Evolutionary conservation across 2,797 vertebrate genomes (phyloP), one percentile per base, ranked within the genome.

Genomic region (Paguma larvata): DNA sequence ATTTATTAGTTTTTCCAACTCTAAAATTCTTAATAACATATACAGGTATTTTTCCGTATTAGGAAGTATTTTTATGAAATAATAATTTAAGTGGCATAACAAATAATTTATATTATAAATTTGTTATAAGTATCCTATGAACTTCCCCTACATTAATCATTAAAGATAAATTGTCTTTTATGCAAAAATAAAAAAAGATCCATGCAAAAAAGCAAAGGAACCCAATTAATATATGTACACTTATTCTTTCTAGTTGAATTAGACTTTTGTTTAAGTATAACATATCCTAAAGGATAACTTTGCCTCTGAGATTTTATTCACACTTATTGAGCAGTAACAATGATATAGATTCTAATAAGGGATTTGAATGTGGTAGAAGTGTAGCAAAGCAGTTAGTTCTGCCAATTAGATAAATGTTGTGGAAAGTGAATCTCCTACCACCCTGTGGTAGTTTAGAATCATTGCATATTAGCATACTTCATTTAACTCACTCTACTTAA

Each of bases 341-440:
- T 96, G 84, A 83, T 63, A 96, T 2, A 51, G 9, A 3, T 97
- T 97, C 73, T 85, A 98, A 48, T 95, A 97, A 84, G 21, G 51
- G 68, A 96, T 89, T 97, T 97, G 96, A 97, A 97, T 89, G 89
- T 94, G 0, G 4, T 79, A 63, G 63, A 98, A 98, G 90, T 85
- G 46, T 91, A 98, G 70, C 91, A 98, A 98, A 98, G 53, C 95
- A 94, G 91, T 98, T 98, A 97, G 96, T 98, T 98, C 97, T 98
- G 84, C 91, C 97, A 98, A 98, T 98, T 97, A 98, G 91, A 98
- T 95, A 98, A 97, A 98, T 95, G 78, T 98, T 98, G 85, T 98
- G 98, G 95, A 98, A 98, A 98, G 98, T 98, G 97, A 86, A 97
- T 99, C 98, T 98, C 73, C 98, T 98, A 98, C 98, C 99, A 99